These are phyloP conservation scores for Brotula barbata DNA, from an alignment of 2,797 vertebrate species.

Conservation along the genomic window DNA sequence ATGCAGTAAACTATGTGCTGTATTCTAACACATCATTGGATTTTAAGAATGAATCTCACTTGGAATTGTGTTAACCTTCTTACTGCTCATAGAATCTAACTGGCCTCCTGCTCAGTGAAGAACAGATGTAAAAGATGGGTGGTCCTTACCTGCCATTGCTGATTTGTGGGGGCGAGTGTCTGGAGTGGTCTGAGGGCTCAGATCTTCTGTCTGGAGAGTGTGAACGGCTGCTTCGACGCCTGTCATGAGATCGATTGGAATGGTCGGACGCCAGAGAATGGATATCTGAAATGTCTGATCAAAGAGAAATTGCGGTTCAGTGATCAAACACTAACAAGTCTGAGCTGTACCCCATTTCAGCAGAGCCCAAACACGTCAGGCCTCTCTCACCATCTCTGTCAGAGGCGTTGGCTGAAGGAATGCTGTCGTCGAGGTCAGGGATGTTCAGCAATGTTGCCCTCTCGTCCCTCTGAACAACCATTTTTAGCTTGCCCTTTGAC, in stretches of 20 bases:
- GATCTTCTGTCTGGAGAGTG: conserved; percentile 95
- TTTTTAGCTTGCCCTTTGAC: conserved; percentile 93
- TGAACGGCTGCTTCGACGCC: conserved; percentile 90
- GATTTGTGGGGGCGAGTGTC: conserved; percentile 95
- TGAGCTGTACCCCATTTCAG: background rate
- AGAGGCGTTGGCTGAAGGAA: conserved; percentile 96
- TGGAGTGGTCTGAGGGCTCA: conserved; percentile 95
- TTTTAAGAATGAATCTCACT: no score
- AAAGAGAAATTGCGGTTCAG: conserved; percentile 47
- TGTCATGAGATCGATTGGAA: conserved; percentile 95
- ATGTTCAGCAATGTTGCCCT: conserved; percentile 90
- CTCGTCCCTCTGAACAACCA: conserved; percentile 91
- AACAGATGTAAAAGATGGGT: background rate
- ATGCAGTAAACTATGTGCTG: no score
- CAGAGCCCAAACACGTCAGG: conserved; percentile 18
- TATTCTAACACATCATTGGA: no score
- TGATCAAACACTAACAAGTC: background rate
- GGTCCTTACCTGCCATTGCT: conserved; percentile 92
- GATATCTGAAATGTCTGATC: conserved; percentile 98
- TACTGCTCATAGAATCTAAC: no score
- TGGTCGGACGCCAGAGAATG: conserved; percentile 98
- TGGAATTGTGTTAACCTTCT: no score
- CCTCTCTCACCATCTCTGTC: conserved; percentile 91
- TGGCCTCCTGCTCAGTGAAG: no score
- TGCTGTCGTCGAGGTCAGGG: conserved; percentile 91